Conservation (phyloP, 2,888 invertebrate species). For the Erynnis tages region DNA sequence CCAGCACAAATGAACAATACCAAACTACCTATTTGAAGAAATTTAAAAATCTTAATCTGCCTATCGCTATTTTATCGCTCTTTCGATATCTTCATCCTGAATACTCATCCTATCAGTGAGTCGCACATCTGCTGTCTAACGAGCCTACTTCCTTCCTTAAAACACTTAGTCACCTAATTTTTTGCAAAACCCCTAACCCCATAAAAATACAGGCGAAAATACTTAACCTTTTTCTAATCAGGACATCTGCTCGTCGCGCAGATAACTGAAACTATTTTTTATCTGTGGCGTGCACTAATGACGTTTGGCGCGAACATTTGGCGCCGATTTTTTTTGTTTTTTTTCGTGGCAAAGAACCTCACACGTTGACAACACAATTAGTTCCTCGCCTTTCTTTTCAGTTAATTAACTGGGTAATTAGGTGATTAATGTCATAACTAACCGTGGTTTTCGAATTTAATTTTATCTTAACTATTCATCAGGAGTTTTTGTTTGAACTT, state of each 20-base stretch:
- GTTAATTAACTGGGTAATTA: conserved; percentile 33
- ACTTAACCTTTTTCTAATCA: conserved; percentile 29
- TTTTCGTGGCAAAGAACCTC: conserved; percentile 45
- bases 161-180: conserved; percentile 22
- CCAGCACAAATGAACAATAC: no score
- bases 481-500: no score
- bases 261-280: conserved; percentile 48
- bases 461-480: no score
- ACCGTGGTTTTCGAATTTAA: no score
- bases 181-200: conserved; percentile 14
- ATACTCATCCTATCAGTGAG: conserved; percentile 8
- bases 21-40: no score
- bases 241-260: conserved; percentile 49
- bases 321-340: conserved; percentile 53
- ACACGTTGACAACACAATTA: conserved; percentile 58
- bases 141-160: conserved; percentile 42
- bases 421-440: no score
- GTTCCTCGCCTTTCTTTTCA: conserved; percentile 18
- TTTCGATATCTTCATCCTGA: conserved; percentile 12
- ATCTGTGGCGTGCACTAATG: conserved; percentile 57
- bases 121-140: conserved; percentile 32
- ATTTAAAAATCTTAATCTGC: conserved; percentile 2
- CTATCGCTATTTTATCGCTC: conserved; percentile 16
- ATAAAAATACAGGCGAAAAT: conserved; percentile 10
- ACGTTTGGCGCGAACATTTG: conserved; percentile 60